These are phyloP conservation scores for Phalacrocorax pelagicus DNA, from an alignment of 2,113 vertebrate genomes.

Conservation along the genomic window DNA sequence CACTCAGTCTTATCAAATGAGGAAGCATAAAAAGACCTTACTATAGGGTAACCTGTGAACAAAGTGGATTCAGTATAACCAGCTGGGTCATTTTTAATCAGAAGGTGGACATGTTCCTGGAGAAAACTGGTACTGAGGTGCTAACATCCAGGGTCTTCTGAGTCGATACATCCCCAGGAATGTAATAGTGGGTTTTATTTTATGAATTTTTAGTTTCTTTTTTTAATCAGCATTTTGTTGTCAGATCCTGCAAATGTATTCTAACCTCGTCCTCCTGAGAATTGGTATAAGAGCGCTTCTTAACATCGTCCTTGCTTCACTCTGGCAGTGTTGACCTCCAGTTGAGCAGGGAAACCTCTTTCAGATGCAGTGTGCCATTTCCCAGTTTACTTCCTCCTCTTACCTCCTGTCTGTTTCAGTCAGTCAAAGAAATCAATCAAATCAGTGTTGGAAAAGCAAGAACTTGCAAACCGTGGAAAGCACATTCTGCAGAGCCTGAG, in stretches of 20 bases:
- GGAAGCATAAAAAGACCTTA: constrained; percentile 34
- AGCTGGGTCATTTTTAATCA: constrained; percentile 56
- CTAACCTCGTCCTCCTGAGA: constrained; percentile 54
- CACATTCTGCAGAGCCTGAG: not conserved
- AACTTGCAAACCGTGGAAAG: not conserved
- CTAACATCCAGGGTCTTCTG: constrained; percentile 68
- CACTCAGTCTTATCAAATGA: constrained; percentile 44
- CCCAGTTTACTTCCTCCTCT: constrained; percentile 49
- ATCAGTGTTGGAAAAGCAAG: constrained; percentile 40
- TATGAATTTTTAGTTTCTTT: constrained; percentile 41
- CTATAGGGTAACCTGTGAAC: constrained; percentile 53
- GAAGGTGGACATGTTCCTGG: constrained; percentile 62
- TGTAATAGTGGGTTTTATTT: constrained; percentile 43
- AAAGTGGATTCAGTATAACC: constrained; percentile 48
- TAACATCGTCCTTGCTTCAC: constrained; percentile 10
- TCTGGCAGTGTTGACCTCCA: constrained; percentile 23
- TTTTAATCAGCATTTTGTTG: constrained; percentile 59
- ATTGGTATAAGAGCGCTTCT: constrained; percentile 53
- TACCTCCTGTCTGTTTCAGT: constrained; percentile 51
- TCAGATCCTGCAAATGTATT: constrained; percentile 61
- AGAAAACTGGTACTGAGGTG: constrained; percentile 41
- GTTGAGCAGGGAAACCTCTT: constrained; percentile 40
- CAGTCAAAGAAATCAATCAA: constrained; percentile 33
- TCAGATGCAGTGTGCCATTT: constrained; percentile 53
- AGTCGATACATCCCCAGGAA: constrained; percentile 56